Percentiles rank a stretch among this genome's conserved stretches.
These are phyloP conservation scores for Thamnophis sirtalis DNA, from an alignment of 2,113 vertebrate species.

Conservation along the genomic window DNA sequence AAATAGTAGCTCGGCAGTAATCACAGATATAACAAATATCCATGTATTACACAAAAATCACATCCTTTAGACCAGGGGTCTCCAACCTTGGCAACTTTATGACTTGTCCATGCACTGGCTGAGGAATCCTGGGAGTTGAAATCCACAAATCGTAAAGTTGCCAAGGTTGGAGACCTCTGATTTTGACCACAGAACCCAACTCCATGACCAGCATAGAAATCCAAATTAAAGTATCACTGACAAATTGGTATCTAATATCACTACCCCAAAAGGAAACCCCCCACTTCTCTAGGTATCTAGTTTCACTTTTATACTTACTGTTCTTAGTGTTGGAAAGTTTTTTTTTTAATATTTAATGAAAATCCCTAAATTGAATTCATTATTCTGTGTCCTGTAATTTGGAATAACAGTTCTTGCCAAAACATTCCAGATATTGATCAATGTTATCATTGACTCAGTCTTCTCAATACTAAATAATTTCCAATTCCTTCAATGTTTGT, in stretches of 20 bases:
- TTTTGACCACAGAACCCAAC: neutral
- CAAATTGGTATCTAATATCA: neutral
- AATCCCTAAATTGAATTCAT: neutral
- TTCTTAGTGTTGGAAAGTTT: neutral
- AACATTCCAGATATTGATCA: neutral
- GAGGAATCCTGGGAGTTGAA: too few relatives aligned
- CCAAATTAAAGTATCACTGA: neutral
- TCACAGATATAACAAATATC: neutral
- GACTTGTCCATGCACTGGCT: too few relatives aligned
- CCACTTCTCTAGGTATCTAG: neutral
- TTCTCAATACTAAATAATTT: neutral
- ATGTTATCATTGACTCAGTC: neutral
- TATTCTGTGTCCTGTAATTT: neutral
- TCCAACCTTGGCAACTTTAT: too few relatives aligned
- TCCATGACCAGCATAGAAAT: neutral
- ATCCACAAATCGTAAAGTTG: too few relatives aligned
- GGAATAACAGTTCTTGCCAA: neutral
- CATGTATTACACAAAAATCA: neutral
- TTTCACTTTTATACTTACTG: neutral
- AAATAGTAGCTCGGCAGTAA: neutral
- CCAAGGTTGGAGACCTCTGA: too few relatives aligned
- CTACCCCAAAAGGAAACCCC: neutral
- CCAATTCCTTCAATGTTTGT: neutral
- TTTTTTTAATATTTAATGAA: neutral
- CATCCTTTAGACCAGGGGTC: neutral